A percentile compares a stretch with the other conserved stretches of the same genome.
Evolutionary conservation across 2,797 vertebrate genomes (phyloP).

Genomic region (Choloepus didactylus): DNA sequence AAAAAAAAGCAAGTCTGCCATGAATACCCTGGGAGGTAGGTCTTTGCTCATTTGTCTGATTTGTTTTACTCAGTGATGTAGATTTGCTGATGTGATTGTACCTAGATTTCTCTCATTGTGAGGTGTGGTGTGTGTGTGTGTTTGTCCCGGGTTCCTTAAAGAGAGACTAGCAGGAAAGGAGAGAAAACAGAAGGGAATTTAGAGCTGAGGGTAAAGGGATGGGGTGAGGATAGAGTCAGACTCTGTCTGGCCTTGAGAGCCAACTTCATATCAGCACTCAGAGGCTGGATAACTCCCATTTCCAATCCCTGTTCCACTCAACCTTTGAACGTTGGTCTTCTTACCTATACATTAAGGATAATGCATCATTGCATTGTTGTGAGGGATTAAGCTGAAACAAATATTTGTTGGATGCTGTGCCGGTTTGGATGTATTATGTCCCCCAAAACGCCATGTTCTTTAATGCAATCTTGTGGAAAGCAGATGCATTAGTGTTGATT

Average conservation of each 20-base stretch:
- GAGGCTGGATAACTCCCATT: not conserved
- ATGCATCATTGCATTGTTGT: too few species aligned
- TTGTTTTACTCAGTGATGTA: not conserved
- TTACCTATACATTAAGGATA: not conserved
- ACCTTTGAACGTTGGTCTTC: not conserved
- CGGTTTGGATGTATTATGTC: too few species aligned
- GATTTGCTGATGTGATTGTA: not conserved
- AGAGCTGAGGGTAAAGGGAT: too few species aligned
- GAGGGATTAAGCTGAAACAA: not conserved
- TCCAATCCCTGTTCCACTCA: not conserved
- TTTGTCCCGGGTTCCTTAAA: not conserved
- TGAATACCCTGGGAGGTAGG: not conserved
- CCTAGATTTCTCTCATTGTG: not conserved
- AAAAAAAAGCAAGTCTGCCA: not conserved
- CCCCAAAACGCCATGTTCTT: too few species aligned
- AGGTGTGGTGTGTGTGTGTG: not conserved
- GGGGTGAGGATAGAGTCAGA: not conserved
- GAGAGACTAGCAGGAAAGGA: not conserved
- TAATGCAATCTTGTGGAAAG: too few species aligned
- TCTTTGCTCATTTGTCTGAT: not conserved
- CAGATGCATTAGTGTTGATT: too few species aligned
- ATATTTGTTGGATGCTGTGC: not conserved
- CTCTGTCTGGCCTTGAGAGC: not conserved
- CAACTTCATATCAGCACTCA: not conserved
- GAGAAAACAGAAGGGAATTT: not conserved